Conservation (phyloP, 2,888 invertebrate species). For the Epinotia demarniana region DNA sequence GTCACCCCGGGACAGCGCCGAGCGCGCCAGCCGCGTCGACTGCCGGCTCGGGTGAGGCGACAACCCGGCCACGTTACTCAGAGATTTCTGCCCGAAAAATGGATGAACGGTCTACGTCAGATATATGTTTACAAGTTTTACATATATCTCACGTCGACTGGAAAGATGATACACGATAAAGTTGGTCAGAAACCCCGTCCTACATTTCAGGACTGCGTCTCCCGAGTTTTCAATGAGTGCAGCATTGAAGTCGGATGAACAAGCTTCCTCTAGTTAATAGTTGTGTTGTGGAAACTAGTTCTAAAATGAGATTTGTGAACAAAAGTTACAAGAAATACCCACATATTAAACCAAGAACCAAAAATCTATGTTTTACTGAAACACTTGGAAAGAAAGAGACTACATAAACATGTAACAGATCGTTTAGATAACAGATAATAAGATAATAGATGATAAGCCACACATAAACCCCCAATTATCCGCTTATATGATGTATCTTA, state of each 20-base stretch:
- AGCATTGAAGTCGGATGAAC: not conserved
- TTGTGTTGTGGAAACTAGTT: not conserved
- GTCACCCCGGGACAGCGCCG: constrained; percentile 80
- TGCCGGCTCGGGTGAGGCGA: constrained; percentile 69
- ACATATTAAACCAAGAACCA: constrained; percentile 9
- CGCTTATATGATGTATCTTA: not conserved
- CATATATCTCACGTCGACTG: too few species aligned
- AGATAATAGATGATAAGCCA: not conserved
- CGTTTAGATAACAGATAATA: not conserved
- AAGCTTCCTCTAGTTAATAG: not conserved
- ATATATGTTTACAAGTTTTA: too few species aligned
- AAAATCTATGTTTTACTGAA: not conserved
- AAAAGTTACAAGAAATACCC: not conserved
- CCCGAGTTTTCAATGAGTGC: not conserved
- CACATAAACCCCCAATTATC: not conserved
- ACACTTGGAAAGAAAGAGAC: not conserved
- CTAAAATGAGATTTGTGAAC: not conserved
- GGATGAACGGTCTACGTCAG: constrained; percentile 31
- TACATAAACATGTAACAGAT: not conserved
- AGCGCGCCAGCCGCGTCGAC: constrained; percentile 66
- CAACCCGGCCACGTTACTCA: constrained; percentile 56
- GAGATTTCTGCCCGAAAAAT: constrained; percentile 52
- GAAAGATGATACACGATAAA: not conserved
- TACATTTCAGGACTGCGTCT: not conserved
- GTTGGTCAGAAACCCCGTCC: not conserved